Base-by-base conservation (phyloP, 2,113 vertebrate species). In the Corythaeola cristata region DNA sequence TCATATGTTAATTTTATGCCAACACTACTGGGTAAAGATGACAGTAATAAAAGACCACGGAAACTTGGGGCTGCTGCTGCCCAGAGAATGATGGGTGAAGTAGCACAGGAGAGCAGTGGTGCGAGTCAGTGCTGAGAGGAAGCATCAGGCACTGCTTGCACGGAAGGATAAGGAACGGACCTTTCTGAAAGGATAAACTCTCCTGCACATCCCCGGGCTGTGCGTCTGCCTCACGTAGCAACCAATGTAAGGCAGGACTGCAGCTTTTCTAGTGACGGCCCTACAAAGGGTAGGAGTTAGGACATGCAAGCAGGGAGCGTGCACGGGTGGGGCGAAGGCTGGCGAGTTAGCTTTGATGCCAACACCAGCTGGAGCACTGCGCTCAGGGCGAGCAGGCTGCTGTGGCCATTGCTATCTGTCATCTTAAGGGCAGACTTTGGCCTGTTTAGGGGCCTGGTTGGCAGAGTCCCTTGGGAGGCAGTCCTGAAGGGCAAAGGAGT, bases 241-340 rank as follows among this genome's bases (percentile, higher is more conserved):
- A 28, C n/a, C 32, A 37, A 28, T 18, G 12, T 9, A 41, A 30
- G 24, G 27, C 39, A 67, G 41, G 41, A 30, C 28, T 58, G 14
- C 19, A 72, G 33, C 15, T 81, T 81, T 77, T 73, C 30, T 41
- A 58, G 33, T 15, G 12, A 23, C 28, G 33, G 12, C 5, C 45
- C n/a, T 71, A 5, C 21, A 39, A 75, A 33, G 37, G 12, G 8
- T 14, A 39, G 55, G 35, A 79, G 32, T n/a, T 15, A 59, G 8
- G 26, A 15, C 2, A 3, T 41, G 28, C 0, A 4, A 39, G n/a
- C 21, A 52, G 33, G 24, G 41, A 13, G 9, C 2, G 18, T 32
- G 55, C 8, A 13, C 1, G 15, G 22, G 4, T 2, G 3, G 4
- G 26, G 5, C 22, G 8, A 28, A 82, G 39, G 47, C 47, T 56